Evolutionary conservation across 1,140 invertebrate species (phyloP), one percentile per base, ranked within the genome.

Genomic region (Drosophila seguyi): DNA sequence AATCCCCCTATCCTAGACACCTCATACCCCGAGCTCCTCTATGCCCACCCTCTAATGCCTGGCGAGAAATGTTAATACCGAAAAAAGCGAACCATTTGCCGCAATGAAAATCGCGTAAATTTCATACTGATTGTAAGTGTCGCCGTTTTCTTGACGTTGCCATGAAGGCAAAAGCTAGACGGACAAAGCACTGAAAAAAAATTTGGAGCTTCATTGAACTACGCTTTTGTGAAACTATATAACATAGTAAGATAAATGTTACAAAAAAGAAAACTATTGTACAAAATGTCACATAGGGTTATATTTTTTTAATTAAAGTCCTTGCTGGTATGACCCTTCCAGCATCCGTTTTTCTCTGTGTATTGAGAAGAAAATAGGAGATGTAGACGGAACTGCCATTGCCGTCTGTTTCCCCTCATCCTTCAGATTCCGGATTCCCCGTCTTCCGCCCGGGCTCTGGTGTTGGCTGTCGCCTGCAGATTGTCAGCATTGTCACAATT

Each of bases 51-150:
- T 18, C 57, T 20, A 36, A 59, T 66, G 67, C 58, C 55, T 81
- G 75, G 63, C 73, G 63, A 87, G 76, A 87, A 88, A 87, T 87
- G 84, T 87, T 87, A 87, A 87, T 88, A 87, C 84, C 80, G 67
- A 87, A 87, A 87, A 87, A 87, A 88, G 75, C 84, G 68, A 87
- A 87, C 84, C 84, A 87, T 87, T 87, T 87, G 84, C 84, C 84
- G 84, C 84, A 87, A 88, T 87, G 84, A 87, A 87, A 87, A 87
- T 87, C 84, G 84, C 84, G 84, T 87, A 87, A 87, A 87, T 87
- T 87, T 87, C 80, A 80, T 87, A 87, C 84, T 87, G 84, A 87
- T 87, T 87, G 84, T 87, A 84, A 87, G 84, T 87, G 84, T 87
- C 80, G 84, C 84, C 82, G 63, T 87, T 83, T 87, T 75, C 75